Percentiles rank a stretch among this genome's conserved stretches.
Evolutionary conservation across 2,113 vertebrate genomes (phyloP).

Genomic region (Cyanoderma ruficeps): DNA sequence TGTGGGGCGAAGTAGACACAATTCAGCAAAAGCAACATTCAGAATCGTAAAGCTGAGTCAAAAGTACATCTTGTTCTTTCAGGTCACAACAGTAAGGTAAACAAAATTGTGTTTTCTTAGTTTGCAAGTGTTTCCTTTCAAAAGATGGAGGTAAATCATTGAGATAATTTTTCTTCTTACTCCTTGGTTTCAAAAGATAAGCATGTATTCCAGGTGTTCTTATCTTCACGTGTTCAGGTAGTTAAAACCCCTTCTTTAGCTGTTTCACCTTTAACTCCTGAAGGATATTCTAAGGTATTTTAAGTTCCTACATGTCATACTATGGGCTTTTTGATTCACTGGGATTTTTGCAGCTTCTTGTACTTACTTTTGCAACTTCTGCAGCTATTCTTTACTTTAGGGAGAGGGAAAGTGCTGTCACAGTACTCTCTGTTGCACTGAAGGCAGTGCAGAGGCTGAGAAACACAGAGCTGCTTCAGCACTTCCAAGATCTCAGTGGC

Average conservation of each 20-base stretch:
- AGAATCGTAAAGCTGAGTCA: background rate
- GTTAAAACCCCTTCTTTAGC: background rate
- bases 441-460: background rate
- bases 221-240: background rate
- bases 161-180: background rate
- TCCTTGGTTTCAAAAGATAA: background rate
- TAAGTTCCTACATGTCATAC: background rate
- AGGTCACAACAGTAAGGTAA: background rate
- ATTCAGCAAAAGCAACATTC: background rate
- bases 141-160: background rate
- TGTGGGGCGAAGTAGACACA: background rate
- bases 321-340: background rate
- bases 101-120: background rate
- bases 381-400: background rate
- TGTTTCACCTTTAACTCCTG: background rate
- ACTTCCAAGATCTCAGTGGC: background rate
- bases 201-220: background rate
- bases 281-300: background rate
- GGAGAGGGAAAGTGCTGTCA: background rate
- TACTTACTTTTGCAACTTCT: background rate
- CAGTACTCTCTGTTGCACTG: background rate
- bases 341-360: background rate
- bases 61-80: background rate
- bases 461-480: background rate
- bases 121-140: background rate